phyloP scores from a whole-genome alignment of 2,113 vertebrate genomes.

The Sebastes schlegelii region DNA sequence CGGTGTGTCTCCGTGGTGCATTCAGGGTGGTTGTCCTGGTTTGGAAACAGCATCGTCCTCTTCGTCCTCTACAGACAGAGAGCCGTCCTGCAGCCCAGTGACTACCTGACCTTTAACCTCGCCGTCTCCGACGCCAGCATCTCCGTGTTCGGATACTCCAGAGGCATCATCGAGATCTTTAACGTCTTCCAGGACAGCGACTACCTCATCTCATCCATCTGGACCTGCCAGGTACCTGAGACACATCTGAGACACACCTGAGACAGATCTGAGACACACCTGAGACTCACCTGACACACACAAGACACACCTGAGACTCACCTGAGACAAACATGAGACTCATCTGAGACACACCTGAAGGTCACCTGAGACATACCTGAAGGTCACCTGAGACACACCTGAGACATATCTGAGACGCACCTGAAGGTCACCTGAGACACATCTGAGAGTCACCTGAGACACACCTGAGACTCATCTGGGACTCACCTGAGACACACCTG shows the following conservation, averaged over 20 bases:
- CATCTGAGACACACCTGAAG: neutral
- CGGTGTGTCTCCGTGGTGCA: neutral
- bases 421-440: no score
- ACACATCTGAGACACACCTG: neutral
- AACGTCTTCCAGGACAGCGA: conserved; percentile 65
- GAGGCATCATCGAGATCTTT: conserved; percentile 75
- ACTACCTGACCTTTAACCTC: conserved; percentile 73
- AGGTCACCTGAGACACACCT: no score
- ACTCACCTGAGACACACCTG: no score
- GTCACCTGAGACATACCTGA: no score
- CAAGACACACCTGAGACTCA: neutral
- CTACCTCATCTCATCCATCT: conserved; percentile 67
- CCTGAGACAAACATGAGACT: neutral
- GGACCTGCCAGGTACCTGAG: conserved; percentile 71
- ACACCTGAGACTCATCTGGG: no score
- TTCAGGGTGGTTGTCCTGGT: conserved; percentile 74
- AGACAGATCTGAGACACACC: neutral
- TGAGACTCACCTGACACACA: neutral
- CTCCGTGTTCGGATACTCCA: conserved; percentile 74
- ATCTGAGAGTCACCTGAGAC: no score
- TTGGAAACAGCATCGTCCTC: conserved; percentile 74
- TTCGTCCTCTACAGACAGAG: conserved; percentile 68
- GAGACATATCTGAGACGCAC: no score
- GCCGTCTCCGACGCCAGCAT: conserved; percentile 72
- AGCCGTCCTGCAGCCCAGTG: conserved; percentile 54